phyloP scores from a whole-genome alignment of 2,113 vertebrate genomes.

The Charina bottae region DNA sequence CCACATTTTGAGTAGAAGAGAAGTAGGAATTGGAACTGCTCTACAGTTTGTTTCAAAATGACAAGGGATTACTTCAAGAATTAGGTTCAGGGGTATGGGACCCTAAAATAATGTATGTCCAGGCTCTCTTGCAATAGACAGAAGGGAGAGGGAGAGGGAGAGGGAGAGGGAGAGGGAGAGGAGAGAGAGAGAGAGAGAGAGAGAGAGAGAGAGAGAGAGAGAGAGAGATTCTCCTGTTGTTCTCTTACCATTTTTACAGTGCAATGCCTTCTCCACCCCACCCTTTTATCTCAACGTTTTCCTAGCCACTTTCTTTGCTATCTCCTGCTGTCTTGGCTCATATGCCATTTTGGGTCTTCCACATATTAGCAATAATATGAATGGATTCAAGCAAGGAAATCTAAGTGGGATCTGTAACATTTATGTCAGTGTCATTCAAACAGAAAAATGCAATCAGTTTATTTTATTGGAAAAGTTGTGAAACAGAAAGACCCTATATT shows the following conservation, averaged over 20 bases:
- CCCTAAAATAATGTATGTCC: not conserved
- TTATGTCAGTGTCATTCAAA: not conserved
- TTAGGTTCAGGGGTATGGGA: not conserved
- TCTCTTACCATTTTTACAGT: not conserved
- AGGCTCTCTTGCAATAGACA: not conserved
- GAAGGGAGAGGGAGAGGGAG: not conserved
- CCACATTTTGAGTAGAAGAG: not conserved
- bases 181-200: not conserved
- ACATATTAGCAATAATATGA: not conserved
- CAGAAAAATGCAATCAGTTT: not conserved
- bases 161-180: not conserved
- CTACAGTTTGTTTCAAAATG: not conserved
- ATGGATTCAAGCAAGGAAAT: not conserved
- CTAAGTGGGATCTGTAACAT: not conserved
- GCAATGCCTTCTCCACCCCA: rapidly evolving
- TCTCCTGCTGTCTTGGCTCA: not conserved
- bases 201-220: not conserved
- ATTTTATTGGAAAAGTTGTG: not conserved
- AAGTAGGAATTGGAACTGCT: not conserved
- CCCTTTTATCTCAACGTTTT: not conserved
- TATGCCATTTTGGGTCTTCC: not conserved
- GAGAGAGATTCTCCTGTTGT: no score
- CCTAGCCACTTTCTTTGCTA: not conserved
- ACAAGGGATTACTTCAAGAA: not conserved
- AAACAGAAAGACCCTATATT: not conserved